Base-by-base conservation (phyloP, 1,140 invertebrate species). In the Cephus cinctus region DNA sequence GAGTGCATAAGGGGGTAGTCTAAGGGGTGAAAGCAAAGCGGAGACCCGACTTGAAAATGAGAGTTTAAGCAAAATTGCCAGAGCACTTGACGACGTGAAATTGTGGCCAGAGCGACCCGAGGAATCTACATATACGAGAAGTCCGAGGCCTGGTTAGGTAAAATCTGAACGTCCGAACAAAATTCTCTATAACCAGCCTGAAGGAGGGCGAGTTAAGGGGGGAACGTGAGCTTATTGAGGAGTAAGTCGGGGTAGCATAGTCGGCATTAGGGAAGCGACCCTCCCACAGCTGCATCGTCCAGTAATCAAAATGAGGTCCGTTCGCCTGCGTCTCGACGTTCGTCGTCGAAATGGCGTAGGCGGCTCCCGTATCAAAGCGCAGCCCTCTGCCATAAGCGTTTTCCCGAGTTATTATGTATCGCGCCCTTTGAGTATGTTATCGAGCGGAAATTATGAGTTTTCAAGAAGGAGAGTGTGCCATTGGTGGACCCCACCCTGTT, bases 381-480 rank as follows among this genome's bases (percentile, higher is more conserved):
- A 46, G 35, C 52, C 42, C 51, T 57, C 43, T 57, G 42, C 21
- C 40, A 43, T 46, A 51, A 41, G 30, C 57, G 62, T 70, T 69
- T 68, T 62, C 65, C 61, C 61, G 59, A 58, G 64, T 53, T 52
- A 47, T 54, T 55, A 56, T 54, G 53, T 71, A n/a, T n/a, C n/a
- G n/a, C n/a, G n/a, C n/a, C n/a, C 65, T 73, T 71, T 71, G 62
- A 65, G 61, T 57, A 63, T 59, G 56, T 54, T 56, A 61, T 63
- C 61, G 56, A 63, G 63, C 62, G 67, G 68, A 71, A 73, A 73
- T 72, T 69, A 70, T 70, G 65, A 71, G 55, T 62, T 63, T 40
- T n/a, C n/a, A n/a, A n/a, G n/a, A n/a, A n/a, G n/a, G n/a, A n/a
- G n/a, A n/a, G n/a, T n/a, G n/a, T n/a, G n/a, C n/a, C n/a, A n/a